Conservation (phyloP, 2,888 invertebrate species). For the Drosophila antonietae region DNA sequence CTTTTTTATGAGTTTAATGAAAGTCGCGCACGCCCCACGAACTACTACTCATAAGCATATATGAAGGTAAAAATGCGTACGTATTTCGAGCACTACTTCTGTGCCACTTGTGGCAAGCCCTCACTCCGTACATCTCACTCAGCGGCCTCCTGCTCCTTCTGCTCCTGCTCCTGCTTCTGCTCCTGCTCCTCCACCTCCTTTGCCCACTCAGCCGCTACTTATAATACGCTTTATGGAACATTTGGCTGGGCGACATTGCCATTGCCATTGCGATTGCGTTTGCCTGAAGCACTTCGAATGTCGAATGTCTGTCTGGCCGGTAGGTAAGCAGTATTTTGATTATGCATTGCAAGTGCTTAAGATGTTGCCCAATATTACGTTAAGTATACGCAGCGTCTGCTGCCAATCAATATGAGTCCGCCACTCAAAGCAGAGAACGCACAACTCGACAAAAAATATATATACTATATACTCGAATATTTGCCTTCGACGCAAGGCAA, state of each 20-base stretch:
- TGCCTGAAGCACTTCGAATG: constrained; percentile 15
- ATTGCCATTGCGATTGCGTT: constrained; percentile 16
- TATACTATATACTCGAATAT: neutral
- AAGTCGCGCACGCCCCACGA: constrained; percentile 38
- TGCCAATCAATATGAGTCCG: constrained; percentile 12
- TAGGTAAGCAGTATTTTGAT: constrained; percentile 25
- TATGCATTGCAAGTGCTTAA: constrained; percentile 30
- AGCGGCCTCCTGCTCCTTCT: neutral
- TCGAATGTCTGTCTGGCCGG: constrained; percentile 2
- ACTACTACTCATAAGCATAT: constrained; percentile 48
- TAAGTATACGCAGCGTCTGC: constrained; percentile 31
- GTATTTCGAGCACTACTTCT: constrained; percentile 25
- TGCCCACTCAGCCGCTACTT: constrained; percentile 1
- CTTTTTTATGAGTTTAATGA: constrained; percentile 65
- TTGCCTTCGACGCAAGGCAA: neutral
- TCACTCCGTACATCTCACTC: no score
- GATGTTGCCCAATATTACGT: constrained; percentile 26
- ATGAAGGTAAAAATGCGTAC: neutral
- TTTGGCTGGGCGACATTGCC: constrained; percentile 34
- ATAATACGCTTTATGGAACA: constrained; percentile 44
- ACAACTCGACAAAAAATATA: neutral
- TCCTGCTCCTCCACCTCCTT: neutral
- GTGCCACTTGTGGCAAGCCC: constrained; percentile 17
- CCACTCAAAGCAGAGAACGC: neutral
- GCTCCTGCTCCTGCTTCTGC: accelerated